Conservation (phyloP, 2,797 vertebrate species). For the Pseudochirops cupreus region DNA sequence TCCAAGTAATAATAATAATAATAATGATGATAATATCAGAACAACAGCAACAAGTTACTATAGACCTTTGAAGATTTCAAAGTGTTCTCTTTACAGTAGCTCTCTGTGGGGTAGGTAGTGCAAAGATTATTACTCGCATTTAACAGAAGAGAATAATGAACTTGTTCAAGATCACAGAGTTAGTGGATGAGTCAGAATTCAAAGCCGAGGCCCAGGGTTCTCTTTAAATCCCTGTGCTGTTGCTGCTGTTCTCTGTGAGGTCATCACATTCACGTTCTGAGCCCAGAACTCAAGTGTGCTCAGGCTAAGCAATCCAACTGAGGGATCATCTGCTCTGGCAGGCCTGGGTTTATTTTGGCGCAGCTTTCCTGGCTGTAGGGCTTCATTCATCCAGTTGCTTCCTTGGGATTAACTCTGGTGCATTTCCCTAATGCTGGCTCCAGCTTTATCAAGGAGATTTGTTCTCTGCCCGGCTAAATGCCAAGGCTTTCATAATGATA, state of each 20-base stretch:
- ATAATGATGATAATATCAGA: background rate
- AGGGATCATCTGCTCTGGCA: background rate
- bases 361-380: background rate
- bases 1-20: background rate
- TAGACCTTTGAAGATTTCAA: background rate
- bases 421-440: background rate
- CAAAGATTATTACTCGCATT: background rate
- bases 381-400: background rate
- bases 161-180: rapidly evolving
- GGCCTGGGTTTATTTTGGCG: background rate
- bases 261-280: background rate
- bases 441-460: background rate
- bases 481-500: background rate
- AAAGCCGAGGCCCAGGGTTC: background rate
- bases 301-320: background rate
- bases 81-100: background rate
- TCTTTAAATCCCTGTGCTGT: background rate
- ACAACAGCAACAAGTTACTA: background rate
- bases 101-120: background rate
- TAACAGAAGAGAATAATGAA: background rate
- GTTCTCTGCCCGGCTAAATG: background rate
- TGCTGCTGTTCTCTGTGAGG: background rate
- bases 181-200: background rate
- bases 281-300: background rate
- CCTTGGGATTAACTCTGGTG: background rate